Base-by-base conservation (phyloP, 2,113 vertebrate species). In the Sporophila hypoxantha region DNA sequence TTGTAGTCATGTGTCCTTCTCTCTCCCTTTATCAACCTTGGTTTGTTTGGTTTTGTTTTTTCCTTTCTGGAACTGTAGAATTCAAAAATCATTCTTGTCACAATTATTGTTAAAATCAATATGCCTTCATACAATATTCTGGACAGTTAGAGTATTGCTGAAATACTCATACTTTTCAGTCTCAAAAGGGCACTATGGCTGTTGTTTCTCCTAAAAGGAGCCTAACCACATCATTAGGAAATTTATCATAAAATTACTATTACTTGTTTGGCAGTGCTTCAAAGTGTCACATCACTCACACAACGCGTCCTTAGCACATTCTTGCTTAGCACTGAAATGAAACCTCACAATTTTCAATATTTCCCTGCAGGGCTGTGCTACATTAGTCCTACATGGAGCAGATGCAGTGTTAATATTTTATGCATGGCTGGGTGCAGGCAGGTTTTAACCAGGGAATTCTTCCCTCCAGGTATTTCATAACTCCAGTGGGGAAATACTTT, bases 121-220 rank as follows among this genome's bases (percentile, higher is more conserved):
- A 36, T 60, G 12, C 5, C 14, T 71, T 34, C 3, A 1, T 39
- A 60, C 29, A 53, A 71, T 14, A 83, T 60, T 77, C 83, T 67
- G 27, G 9, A 37, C 69, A 12, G 0, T 46, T 41, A 32, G 1
- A 49, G 8, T 34, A 36, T 36, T 66, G 8, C 23, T 52, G 69
- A 76, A 77, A 64, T 26, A 23, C 8, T 61, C 37, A 7, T 36
- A 46, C 12, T 5, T 81, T 86, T 78, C 32, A 44, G 4, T 82
- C 12, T 76, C 61, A 59, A 30, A 4, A 57, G 26, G 17, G 4
- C 14, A 75, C 23, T 0, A 0, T 3, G 12, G 9, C 6, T 57
- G 14, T 30, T n/a, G 6, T 66, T 90, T 62, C 55, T 82, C 22
- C 32, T 46, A 34, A 37, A 78, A 82, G 23, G 5, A 79, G 4